Conservation (phyloP, 2,797 vertebrate species). For the Chromobotia macracanthus region DNA sequence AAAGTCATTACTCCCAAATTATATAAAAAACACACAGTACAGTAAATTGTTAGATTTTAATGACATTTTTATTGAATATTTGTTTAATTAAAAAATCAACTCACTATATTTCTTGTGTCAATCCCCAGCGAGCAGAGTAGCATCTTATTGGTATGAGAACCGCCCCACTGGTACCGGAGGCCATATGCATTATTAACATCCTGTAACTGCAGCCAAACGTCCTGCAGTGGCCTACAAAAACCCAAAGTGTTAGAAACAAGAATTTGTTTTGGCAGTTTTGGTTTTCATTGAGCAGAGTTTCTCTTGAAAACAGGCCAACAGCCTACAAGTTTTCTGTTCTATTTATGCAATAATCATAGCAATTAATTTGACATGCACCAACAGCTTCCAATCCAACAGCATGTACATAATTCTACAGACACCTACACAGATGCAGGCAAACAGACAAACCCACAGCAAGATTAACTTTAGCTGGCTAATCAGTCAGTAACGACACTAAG, state of each 20-base stretch:
- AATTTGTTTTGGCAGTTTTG: too few species aligned
- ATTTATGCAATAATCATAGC: neutral
- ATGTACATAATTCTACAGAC: neutral
- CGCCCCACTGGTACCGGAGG: conserved; percentile 94
- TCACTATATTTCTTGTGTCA: conserved; percentile 97
- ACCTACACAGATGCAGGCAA: neutral
- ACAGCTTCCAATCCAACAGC: neutral
- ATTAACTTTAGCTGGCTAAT: neutral
- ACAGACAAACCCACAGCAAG: neutral
- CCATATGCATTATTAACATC: conserved; percentile 91
- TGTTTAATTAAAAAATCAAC: conserved; percentile 61
- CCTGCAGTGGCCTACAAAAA: conserved; percentile 72
- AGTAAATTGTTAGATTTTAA: too few species aligned
- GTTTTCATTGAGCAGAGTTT: neutral
- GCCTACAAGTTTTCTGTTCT: neutral
- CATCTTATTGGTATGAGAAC: conserved; percentile 95
- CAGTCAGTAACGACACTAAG: too few species aligned
- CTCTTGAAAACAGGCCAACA: neutral
- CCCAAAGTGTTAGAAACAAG: conserved; percentile 35
- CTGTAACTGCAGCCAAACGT: conserved; percentile 88
- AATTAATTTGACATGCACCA: neutral
- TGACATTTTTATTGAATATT: too few species aligned
- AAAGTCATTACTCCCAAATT: too few species aligned
- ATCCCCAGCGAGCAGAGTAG: conserved; percentile 95
- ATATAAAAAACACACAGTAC: too few species aligned